Percentiles rank a stretch among this genome's conserved stretches.
Evolutionary conservation across 1,140 invertebrate genomes (phyloP).

Genomic region (Pentalonia nigronervosa): DNA sequence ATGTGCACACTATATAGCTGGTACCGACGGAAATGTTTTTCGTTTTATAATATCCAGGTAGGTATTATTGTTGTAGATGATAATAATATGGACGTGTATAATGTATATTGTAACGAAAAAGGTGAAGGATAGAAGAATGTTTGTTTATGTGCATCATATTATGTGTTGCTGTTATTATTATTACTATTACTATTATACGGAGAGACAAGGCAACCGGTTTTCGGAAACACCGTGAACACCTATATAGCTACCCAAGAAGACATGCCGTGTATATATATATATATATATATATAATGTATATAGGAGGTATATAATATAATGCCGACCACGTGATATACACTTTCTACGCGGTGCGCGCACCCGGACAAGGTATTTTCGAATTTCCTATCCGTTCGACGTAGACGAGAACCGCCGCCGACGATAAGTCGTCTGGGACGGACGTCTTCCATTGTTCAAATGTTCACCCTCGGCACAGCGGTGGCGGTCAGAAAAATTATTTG

Average conservation of each 20-base stretch:
- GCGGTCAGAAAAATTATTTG: not conserved
- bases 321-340: not conserved
- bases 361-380: conserved; percentile 30
- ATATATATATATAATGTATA: not conserved
- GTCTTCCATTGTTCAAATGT: not conserved
- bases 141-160: conserved; percentile 34
- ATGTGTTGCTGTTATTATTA: not conserved
- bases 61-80: not conserved
- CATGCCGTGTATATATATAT: too few relatives aligned
- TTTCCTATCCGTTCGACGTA: not conserved
- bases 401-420: not conserved
- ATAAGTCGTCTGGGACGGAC: not conserved
- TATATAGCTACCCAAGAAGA: not conserved
- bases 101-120: not conserved
- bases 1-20: not conserved
- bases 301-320: not conserved
- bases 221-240: not conserved
- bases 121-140: conserved; percentile 7
- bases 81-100: too few relatives aligned
- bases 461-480: not conserved
- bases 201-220: conserved; percentile 34
- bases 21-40: not conserved
- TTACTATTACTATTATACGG: not conserved
- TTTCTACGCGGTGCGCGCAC: conserved; percentile 20
- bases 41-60: not conserved